A percentile compares a stretch with the other conserved stretches of the same genome.
phyloP scores from a whole-genome alignment of 2,113 vertebrate species.

The Megaleporinus macrocephalus region DNA sequence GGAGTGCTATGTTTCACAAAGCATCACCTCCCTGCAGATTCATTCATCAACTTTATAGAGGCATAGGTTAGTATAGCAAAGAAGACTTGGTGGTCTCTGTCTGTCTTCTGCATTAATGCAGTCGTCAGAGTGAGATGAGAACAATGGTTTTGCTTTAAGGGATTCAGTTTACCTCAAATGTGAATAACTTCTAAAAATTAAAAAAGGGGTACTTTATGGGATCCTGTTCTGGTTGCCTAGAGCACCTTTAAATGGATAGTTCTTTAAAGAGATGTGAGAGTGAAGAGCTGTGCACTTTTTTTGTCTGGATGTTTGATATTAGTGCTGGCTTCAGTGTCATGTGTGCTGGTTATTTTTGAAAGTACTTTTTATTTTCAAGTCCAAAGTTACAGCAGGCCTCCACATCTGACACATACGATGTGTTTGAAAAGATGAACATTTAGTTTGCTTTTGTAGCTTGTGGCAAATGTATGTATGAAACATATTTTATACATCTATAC shows the following conservation, averaged over 20 bases:
- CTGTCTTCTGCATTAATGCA: not conserved
- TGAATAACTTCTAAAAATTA: no score
- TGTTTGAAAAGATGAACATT: not conserved
- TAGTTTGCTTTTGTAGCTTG: not conserved
- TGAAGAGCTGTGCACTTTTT: not conserved
- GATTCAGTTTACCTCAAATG: not conserved
- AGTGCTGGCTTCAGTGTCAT: not conserved
- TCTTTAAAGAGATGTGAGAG: not conserved
- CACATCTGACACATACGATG: not conserved
- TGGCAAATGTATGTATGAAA: not conserved
- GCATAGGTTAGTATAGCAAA: conserved; percentile 8
- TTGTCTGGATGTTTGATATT: not conserved
- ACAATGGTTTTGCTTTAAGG: not conserved
- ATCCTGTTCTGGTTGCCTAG: no score
- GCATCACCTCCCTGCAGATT: conserved; percentile 41
- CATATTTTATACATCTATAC: not conserved
- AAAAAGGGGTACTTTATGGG: no score
- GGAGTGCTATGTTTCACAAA: conserved; percentile 32
- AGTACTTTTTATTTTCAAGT: not conserved
- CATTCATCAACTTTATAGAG: conserved; percentile 38
- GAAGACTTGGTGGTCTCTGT: conserved; percentile 14
- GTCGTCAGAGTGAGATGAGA: not conserved
- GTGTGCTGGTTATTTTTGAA: not conserved
- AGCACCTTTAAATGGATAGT: not conserved
- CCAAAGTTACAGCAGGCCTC: not conserved